Evolutionary conservation across 1,140 invertebrate species (phyloP), one percentile per base, ranked within the genome.

Genomic region (Drosophila sp.): DNA sequence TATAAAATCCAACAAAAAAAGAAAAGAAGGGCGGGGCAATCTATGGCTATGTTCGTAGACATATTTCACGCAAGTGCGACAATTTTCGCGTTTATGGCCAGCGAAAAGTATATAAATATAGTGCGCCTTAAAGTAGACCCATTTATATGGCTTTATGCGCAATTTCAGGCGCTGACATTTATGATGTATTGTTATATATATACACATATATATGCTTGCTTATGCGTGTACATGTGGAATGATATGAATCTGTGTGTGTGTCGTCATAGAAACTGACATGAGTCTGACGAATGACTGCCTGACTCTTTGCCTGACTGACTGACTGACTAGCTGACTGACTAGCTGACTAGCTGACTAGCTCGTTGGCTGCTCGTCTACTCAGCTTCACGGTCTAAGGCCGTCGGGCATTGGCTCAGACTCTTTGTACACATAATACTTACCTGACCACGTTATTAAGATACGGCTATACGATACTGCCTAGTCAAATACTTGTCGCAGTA

Each of bases 71-170:
- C 71, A 78, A 87, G 83, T 89, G 83, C 72, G 67, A 73, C 79
- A 87, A 76, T 89, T 87, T 87, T 76, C 61, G 71, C 82, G 71
- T 59, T 71, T 71, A 75, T 75, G 66, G 59, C 50, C 66, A 72
- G 51, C 45, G 53, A 63, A 67, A 86, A 79, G 76, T 87, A 83
- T 79, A 77, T 76, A 89, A 89, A 87, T 77, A 89, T 89, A 87
- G 78, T 83, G 79, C 63, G 76, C 79, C 82, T 83, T 76, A 80
- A 83, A 90, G 82, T 76, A 90, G 79, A 76, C 76, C 74, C 87
- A 90, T 90, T 90, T 90, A 90, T 90, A 90, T 90, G 89, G 81
- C 87, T 90, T 90, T 90, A 74, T 90, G 67, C 77, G 82, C 78
- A 89, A 90, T 87, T 89, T 80, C 83, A 77, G 67, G 48, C 79